Evolutionary conservation across 2,113 vertebrate species (phyloP).

Genomic region (Tupaia tana): DNA sequence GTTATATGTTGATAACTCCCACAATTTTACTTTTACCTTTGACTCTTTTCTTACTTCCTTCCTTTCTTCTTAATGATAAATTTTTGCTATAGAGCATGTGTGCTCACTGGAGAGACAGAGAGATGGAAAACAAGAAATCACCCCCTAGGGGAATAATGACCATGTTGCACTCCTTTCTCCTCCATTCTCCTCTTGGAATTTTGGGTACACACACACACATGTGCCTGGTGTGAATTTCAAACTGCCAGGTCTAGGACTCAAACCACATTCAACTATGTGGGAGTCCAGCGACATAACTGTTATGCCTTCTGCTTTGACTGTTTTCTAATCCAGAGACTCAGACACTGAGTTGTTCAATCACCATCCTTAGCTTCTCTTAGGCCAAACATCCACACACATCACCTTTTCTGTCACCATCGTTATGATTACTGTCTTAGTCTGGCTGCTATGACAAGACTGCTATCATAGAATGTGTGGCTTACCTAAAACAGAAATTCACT

Average conservation of each 20-base stretch:
- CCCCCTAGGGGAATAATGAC: no score
- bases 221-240: no score
- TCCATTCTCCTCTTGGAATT: no score
- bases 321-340: background rate
- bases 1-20: background rate
- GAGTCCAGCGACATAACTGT: no score
- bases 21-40: background rate
- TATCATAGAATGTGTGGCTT: background rate
- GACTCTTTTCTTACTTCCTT: background rate
- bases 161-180: no score
- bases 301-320: background rate
- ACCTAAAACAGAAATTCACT: background rate
- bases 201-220: no score
- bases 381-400: background rate
- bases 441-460: background rate
- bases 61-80: no score
- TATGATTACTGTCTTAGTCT: background rate
- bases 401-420: background rate
- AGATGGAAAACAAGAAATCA: no score
- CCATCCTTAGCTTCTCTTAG: background rate
- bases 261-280: no score
- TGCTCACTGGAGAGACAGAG: no score
- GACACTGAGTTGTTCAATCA: background rate
- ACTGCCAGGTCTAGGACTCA: no score
- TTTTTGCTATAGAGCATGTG: no score